These are phyloP conservation scores for Pygocentrus nattereri DNA, from an alignment of 2,797 vertebrate species.

Conservation along the genomic window DNA sequence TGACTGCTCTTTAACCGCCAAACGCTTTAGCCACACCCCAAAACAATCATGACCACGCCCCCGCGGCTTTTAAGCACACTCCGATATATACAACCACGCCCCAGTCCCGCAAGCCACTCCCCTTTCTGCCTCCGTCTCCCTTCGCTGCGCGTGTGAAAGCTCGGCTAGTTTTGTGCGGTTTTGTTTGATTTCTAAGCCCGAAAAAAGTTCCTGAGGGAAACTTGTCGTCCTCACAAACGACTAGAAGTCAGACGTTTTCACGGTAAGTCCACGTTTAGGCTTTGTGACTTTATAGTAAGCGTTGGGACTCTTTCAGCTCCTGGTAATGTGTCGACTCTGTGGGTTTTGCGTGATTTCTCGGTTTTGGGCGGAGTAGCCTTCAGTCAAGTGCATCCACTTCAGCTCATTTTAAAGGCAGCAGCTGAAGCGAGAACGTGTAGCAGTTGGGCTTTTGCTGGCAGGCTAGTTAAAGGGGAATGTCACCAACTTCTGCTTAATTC, in stretches of 20 bases:
- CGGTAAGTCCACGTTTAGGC: neutral
- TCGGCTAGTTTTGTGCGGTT: neutral
- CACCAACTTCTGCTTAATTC: too few relatives aligned
- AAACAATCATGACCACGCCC: neutral
- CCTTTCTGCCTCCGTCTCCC: neutral
- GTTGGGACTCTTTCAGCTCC: neutral
- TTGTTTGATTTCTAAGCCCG: neutral
- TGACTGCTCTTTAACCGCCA: neutral
- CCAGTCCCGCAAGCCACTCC: neutral
- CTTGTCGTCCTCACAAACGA: too few relatives aligned
- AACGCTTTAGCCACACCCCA: neutral
- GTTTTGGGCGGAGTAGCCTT: too few relatives aligned
- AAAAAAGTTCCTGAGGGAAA: too few relatives aligned
- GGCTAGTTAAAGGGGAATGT: too few relatives aligned
- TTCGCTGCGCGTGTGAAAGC: neutral
- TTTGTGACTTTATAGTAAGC: neutral
- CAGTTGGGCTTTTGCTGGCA: neutral
- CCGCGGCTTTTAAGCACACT: neutral
- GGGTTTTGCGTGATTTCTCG: too few relatives aligned
- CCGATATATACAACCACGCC: neutral
- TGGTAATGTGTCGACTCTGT: too few relatives aligned
- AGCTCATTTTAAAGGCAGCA: neutral
- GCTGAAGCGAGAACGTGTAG: neutral
- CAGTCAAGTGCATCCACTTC: too few relatives aligned
- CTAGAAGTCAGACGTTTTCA: neutral